Evolutionary conservation across 2,888 invertebrate genomes (phyloP).

Genomic region (Stictocephala bisonia): DNA sequence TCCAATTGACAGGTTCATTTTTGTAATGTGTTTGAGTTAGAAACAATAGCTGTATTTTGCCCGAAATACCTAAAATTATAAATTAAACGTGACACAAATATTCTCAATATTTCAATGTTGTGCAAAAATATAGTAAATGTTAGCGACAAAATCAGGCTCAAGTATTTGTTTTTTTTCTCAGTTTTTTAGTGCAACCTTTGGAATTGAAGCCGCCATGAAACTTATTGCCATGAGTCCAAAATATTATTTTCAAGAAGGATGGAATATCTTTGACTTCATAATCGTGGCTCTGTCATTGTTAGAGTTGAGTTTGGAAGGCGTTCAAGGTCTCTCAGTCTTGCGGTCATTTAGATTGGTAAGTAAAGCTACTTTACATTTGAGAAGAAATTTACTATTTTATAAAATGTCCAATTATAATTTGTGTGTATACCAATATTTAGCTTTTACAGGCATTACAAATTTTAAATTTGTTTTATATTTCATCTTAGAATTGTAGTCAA

Average conservation of each 20-base stretch:
- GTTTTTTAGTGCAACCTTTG: conserved; percentile 98
- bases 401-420: no score
- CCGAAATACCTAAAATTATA: no score
- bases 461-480: no score
- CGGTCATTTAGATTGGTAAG: conserved; percentile 98
- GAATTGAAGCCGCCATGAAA: conserved; percentile 94
- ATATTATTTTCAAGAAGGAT: conserved; percentile 97
- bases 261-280: conserved; percentile 99
- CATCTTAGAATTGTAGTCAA: no score
- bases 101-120: conserved; percentile 2
- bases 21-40: no score
- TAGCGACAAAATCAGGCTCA: conserved; percentile 23
- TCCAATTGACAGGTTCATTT: no score
- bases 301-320: conserved; percentile 92
- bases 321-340: conserved; percentile 96
- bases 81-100: background rate
- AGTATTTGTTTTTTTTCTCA: conserved; percentile 67
- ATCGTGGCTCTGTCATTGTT: conserved; percentile 95
- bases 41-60: no score
- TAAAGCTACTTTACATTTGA: no score
- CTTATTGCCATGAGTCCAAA: conserved; percentile 97
- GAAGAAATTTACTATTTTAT: background rate
- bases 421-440: no score
- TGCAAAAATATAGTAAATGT: background rate
- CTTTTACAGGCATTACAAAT: no score